phyloP scores from a whole-genome alignment of 2,113 vertebrate species.

The Vombatus ursinus region DNA sequence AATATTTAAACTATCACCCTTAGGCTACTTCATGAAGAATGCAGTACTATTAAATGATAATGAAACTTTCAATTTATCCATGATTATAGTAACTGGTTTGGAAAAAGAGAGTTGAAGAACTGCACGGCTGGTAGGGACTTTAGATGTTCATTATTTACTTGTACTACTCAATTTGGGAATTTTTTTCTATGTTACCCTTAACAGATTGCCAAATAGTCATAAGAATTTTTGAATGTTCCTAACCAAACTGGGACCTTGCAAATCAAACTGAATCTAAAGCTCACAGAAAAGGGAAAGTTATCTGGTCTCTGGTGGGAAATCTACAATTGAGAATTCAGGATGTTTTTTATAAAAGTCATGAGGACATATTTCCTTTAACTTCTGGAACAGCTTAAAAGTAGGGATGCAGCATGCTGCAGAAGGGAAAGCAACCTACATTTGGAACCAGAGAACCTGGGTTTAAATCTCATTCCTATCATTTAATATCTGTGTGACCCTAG shows the following conservation, averaged over 20 bases:
- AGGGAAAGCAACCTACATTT: neutral
- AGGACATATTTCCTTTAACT: neutral
- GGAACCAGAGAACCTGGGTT: neutral
- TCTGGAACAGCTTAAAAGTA: neutral
- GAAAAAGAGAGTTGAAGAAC: slow-evolving; percentile 7
- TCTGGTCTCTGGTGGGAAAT: neutral
- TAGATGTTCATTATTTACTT: neutral
- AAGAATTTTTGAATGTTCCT: slow-evolving; percentile 2
- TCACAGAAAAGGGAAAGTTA: neutral
- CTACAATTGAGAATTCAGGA: neutral
- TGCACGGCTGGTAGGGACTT: neutral
- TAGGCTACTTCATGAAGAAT: neutral
- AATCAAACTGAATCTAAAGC: neutral
- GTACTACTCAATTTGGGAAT: neutral
- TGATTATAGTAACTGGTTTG: neutral
- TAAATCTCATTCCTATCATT: neutral
- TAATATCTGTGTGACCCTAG: neutral
- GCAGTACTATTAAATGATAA: neutral
- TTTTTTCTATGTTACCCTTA: neutral
- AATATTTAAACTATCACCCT: neutral
- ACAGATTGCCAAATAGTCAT: neutral
- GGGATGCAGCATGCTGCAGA: neutral
- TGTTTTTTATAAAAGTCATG: neutral
- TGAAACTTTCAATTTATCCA: neutral
- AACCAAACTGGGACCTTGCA: neutral